phyloP scores from a whole-genome alignment of 1,140 invertebrate species.

The Drosophila orena region DNA sequence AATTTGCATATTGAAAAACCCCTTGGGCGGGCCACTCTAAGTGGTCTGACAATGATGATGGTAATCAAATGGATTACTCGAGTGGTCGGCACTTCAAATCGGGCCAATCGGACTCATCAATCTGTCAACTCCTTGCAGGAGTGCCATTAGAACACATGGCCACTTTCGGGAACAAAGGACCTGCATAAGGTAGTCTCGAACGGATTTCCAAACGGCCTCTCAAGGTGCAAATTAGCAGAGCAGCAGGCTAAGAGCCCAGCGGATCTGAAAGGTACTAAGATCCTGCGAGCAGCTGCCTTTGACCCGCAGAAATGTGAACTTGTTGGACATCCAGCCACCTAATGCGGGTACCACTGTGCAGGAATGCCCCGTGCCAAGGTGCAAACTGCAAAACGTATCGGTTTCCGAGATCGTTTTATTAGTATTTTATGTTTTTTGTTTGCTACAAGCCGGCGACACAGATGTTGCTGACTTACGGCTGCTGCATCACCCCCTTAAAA shows the following conservation, averaged over 20 bases:
- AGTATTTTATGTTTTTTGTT: conserved; percentile 19
- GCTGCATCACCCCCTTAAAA: conserved; percentile 42
- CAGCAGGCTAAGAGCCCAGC: conserved; percentile 28
- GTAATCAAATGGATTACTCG: conserved; percentile 51
- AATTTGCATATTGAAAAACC: conserved; percentile 20
- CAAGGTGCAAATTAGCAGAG: conserved; percentile 75
- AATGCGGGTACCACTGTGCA: conserved; percentile 44
- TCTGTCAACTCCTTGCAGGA: conserved; percentile 62
- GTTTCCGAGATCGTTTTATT: conserved; percentile 58
- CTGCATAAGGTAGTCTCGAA: conserved; percentile 51
- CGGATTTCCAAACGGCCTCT: conserved; percentile 25
- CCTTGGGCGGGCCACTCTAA: neutral
- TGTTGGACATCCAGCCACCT: conserved; percentile 19
- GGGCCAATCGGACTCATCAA: conserved; percentile 66
- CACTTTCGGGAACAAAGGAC: conserved; percentile 64
- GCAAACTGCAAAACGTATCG: conserved; percentile 69
- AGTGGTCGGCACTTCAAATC: conserved; percentile 42
- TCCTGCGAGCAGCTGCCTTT: conserved; percentile 20
- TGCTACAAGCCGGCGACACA: conserved; percentile 31
- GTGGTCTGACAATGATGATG: conserved; percentile 31
- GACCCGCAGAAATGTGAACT: conserved; percentile 42
- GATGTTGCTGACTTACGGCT: conserved; percentile 58
- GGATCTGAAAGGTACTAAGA: conserved; percentile 8
- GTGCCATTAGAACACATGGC: conserved; percentile 42
- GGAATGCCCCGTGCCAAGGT: conserved; percentile 78